phyloP scores from a whole-genome alignment of 2,797 vertebrate genomes.

The Florisuga fusca region DNA sequence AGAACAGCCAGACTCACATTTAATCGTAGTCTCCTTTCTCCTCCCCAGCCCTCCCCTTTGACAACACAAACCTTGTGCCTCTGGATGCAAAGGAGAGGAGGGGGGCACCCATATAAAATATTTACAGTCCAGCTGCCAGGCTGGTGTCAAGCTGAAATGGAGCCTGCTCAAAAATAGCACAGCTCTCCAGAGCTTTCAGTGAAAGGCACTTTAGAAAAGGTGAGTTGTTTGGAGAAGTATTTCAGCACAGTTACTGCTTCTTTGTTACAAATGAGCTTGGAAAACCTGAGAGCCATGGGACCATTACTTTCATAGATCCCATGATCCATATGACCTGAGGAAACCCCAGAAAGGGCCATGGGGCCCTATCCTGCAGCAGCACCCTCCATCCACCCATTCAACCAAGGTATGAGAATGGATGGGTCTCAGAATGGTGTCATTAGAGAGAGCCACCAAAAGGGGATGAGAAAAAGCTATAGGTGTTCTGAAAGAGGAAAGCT shows the following conservation, averaged over 20 bases:
- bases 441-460: neutral
- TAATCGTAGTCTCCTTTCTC: neutral
- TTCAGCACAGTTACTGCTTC: constrained; percentile 17
- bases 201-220: constrained; percentile 72
- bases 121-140: constrained; percentile 87
- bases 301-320: neutral
- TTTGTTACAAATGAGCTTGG: neutral
- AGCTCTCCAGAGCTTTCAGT: constrained; percentile 78
- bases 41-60: neutral
- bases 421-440: fast-evolving
- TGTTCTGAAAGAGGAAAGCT: neutral
- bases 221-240: constrained; percentile 41
- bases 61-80: constrained; percentile 2
- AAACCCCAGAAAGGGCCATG: neutral
- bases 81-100: constrained; percentile 29
- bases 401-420: fast-evolving
- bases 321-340: neutral
- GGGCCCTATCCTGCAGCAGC: neutral
- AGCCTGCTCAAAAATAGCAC: constrained; percentile 91
- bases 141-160: constrained; percentile 89
- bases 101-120: constrained; percentile 84
- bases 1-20: neutral
- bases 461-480: neutral
- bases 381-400: neutral
- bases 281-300: neutral